A percentile compares a stretch with the other conserved stretches of the same genome.
Evolutionary conservation across 2,888 invertebrate genomes (phyloP).

Genomic region (Chrysomela aeneicollis): DNA sequence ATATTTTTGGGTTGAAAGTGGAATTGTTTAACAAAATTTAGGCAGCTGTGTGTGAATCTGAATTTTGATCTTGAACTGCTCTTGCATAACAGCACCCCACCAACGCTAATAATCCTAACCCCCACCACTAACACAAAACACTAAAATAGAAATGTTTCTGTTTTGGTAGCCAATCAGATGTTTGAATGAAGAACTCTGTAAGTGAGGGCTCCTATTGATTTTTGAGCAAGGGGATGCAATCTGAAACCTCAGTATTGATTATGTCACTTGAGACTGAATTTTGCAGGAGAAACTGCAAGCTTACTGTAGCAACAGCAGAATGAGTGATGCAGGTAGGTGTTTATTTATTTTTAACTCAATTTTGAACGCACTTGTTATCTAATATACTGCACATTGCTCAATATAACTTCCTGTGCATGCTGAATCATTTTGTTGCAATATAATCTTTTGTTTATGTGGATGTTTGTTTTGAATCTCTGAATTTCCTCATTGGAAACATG

Average conservation of each 20-base stretch:
- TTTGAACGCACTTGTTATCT: neutral
- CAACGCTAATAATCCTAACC: slow-evolving; percentile 28
- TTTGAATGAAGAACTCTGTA: slow-evolving; percentile 12
- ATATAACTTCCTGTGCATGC: neutral
- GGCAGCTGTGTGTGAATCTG: slow-evolving; percentile 28
- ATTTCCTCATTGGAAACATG: no score
- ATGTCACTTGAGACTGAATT: slow-evolving; percentile 13
- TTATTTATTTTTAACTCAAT: slow-evolving; percentile 10
- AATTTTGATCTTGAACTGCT: slow-evolving; percentile 46
- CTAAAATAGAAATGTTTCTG: slow-evolving; percentile 22
- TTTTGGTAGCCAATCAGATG: neutral
- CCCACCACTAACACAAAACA: slow-evolving; percentile 31
- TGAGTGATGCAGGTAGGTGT: neutral
- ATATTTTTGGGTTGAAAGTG: slow-evolving; percentile 38
- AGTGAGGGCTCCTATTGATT: slow-evolving; percentile 12
- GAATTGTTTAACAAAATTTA: slow-evolving; percentile 21
- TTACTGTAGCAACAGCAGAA: slow-evolving; percentile 2
- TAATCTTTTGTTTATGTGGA: neutral
- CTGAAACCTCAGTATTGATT: slow-evolving; percentile 9
- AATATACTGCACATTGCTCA: neutral
- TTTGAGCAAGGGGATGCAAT: neutral
- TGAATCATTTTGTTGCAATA: neutral
- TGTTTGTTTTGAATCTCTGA: no score
- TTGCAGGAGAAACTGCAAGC: neutral
- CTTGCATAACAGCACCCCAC: slow-evolving; percentile 46